Conservation (phyloP, 2,888 invertebrate species). For the Tetranychus piercei region DNA sequence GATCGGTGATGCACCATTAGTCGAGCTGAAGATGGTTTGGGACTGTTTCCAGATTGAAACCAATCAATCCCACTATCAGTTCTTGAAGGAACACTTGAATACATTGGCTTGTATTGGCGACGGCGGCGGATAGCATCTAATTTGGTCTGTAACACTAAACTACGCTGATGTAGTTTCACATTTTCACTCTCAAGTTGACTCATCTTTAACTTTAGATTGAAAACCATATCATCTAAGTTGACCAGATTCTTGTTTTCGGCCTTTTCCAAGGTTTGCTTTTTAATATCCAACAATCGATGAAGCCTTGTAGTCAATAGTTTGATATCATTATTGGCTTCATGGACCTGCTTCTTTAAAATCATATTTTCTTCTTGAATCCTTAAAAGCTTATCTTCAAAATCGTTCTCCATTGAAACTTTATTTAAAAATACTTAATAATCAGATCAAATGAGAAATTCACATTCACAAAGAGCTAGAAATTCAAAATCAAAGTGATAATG, state of each 20-base stretch:
- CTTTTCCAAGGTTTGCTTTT: constrained; percentile 30
- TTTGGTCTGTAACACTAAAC: constrained; percentile 15
- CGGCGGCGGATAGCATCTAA: constrained; percentile 3
- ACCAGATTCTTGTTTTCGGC: constrained; percentile 12
- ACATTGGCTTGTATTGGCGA: background rate
- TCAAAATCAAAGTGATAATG: too few species aligned
- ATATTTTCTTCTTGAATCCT: constrained; percentile 43
- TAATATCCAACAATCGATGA: constrained; percentile 36
- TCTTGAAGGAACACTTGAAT: constrained; percentile 15
- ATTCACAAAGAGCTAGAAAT: too few species aligned
- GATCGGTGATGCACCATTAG: background rate
- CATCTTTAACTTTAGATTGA: constrained; percentile 15
- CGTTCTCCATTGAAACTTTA: constrained; percentile 27
- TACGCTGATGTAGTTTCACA: constrained; percentile 12
- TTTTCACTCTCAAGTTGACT: constrained; percentile 15
- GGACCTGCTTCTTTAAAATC: constrained; percentile 43
- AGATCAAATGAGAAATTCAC: too few species aligned
- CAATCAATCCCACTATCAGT: constrained; percentile 17
- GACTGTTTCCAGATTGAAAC: background rate
- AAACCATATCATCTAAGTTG: constrained; percentile 16
- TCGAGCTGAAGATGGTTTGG: background rate
- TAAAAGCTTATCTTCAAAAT: constrained; percentile 48
- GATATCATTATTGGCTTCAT: constrained; percentile 44
- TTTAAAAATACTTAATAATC: too few species aligned
- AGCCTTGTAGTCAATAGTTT: constrained; percentile 42